Evolutionary conservation across 2,113 vertebrate species (phyloP).

Genomic region (Gavia stellata): DNA sequence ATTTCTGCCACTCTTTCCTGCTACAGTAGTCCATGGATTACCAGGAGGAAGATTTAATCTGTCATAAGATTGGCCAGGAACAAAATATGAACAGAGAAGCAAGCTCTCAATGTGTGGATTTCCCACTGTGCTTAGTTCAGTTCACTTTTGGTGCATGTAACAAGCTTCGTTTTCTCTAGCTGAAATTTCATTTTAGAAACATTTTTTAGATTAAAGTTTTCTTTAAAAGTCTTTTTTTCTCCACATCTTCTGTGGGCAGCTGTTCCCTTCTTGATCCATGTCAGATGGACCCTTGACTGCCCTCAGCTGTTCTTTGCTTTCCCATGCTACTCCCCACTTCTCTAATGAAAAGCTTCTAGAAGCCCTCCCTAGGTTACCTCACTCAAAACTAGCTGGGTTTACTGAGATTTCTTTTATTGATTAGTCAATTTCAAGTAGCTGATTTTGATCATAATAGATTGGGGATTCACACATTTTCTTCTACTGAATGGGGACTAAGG

Average conservation of each 20-base stretch:
- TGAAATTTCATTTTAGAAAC: not conserved
- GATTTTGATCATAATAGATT: not conserved
- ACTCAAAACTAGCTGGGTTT: not conserved
- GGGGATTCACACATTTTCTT: not conserved
- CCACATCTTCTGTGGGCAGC: not conserved
- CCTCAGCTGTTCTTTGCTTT: not conserved
- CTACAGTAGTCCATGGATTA: not conserved
- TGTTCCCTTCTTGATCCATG: not conserved
- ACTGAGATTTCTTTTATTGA: not conserved
- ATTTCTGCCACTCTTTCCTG: not conserved
- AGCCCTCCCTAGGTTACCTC: not conserved
- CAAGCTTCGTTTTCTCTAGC: not conserved
- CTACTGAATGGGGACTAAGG: not conserved
- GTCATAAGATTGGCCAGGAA: not conserved
- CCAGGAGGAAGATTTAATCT: not conserved
- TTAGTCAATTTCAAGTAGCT: not conserved
- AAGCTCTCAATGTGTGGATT: not conserved
- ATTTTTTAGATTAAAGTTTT: not conserved
- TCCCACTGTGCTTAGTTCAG: not conserved
- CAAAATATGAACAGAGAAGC: not conserved
- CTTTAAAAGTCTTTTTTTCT: not conserved
- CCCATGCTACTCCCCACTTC: not conserved
- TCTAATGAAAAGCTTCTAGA: not conserved
- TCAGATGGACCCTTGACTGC: not conserved
- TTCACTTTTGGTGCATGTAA: not conserved